A percentile compares a stretch with the other conserved stretches of the same genome.
These are phyloP conservation scores for Microhierax caerulescens DNA, from an alignment of 2,797 vertebrate genomes.

Conservation along the genomic window DNA sequence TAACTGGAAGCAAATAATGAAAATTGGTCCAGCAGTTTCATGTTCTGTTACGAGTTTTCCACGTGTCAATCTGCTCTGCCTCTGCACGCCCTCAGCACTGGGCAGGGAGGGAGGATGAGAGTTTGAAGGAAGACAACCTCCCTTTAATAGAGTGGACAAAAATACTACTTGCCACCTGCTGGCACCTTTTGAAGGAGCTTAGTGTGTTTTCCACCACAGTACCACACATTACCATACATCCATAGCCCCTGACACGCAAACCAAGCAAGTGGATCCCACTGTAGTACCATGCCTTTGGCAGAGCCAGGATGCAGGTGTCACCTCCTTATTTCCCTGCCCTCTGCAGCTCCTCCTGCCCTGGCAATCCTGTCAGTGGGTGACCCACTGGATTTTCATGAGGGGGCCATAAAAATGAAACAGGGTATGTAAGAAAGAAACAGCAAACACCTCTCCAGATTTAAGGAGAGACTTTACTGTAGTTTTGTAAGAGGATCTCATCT, in stretches of 20 bases:
- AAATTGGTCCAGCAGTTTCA: slow-evolving; percentile 12
- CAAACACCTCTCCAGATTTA: slow-evolving; percentile 41
- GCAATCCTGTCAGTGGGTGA: background rate
- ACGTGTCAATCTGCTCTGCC: background rate
- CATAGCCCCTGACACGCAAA: background rate
- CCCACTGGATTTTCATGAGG: background rate
- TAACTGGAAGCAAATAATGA: background rate
- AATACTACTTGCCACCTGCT: background rate
- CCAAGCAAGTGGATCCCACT: background rate
- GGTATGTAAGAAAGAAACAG: background rate
- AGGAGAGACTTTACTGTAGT: slow-evolving; percentile 14
- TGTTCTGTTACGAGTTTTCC: slow-evolving; percentile 23
- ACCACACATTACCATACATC: background rate
- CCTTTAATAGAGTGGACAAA: background rate
- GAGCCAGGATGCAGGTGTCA: background rate
- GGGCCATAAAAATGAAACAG: background rate
- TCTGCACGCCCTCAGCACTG: background rate
- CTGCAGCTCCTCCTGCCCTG: background rate
- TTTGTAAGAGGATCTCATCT: slow-evolving; percentile 67
- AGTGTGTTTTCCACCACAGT: background rate
- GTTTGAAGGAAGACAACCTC: background rate
- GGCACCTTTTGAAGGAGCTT: background rate
- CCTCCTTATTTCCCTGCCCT: background rate
- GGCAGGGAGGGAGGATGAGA: background rate
- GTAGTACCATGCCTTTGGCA: background rate